Percentiles rank a stretch among this genome's conserved stretches.
These are phyloP conservation scores for Tokudaia muenninki DNA, from an alignment of 2,797 vertebrate species.

Conservation along the genomic window DNA sequence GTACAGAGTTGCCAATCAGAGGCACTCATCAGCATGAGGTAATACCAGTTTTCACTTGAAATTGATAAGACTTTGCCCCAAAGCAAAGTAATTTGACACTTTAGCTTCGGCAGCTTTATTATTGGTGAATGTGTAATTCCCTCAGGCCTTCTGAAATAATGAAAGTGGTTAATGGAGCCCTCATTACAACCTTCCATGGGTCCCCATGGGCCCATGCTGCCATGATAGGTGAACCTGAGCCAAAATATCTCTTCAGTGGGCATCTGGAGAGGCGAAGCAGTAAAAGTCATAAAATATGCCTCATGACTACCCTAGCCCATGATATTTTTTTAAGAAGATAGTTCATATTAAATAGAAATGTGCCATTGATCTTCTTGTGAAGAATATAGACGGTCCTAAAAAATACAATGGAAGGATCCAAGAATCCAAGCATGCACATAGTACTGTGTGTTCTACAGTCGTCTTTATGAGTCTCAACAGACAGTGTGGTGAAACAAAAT, in stretches of 20 bases:
- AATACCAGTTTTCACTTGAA: slow-evolving; percentile 74
- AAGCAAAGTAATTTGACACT: slow-evolving; percentile 79
- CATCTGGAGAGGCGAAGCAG: slow-evolving; percentile 63
- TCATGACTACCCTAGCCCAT: neutral
- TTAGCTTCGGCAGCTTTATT: slow-evolving; percentile 64
- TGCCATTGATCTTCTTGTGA: slow-evolving; percentile 31
- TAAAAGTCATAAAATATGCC: slow-evolving; percentile 67
- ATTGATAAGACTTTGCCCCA: slow-evolving; percentile 79
- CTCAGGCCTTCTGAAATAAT: slow-evolving; percentile 76
- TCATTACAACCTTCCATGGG: slow-evolving; percentile 65
- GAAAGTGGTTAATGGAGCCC: slow-evolving; percentile 76
- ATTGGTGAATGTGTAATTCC: slow-evolving; percentile 70
- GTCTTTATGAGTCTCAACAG: neutral
- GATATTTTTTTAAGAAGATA: slow-evolving; percentile 23
- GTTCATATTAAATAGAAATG: slow-evolving; percentile 16
- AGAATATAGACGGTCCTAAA: neutral
- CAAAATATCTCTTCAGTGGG: slow-evolving; percentile 68
- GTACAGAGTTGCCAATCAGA: slow-evolving; percentile 64
- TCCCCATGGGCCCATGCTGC: slow-evolving; percentile 60
- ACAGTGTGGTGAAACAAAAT: neutral
- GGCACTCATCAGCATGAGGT: slow-evolving; percentile 67
- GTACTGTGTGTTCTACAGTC: neutral
- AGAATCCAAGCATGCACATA: neutral
- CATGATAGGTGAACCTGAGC: slow-evolving; percentile 72
- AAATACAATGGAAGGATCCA: slow-evolving; percentile 19